Conservation (phyloP, 2,113 vertebrate genomes). For the Natator depressus region DNA sequence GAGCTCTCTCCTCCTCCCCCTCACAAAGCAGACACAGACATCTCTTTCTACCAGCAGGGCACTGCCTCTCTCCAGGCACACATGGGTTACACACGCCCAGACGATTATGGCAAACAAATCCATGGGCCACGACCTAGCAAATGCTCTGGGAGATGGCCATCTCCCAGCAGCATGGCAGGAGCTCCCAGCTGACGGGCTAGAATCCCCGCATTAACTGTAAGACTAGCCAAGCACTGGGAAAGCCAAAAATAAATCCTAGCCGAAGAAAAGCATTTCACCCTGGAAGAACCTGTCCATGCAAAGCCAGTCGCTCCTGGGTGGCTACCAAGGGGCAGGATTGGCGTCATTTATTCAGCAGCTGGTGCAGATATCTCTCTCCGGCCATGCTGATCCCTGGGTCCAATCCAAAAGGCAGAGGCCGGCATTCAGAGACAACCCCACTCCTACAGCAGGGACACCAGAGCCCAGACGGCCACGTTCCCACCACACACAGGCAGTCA, state of each 20-base stretch:
- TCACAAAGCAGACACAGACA: fast-evolving
- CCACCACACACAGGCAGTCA: fast-evolving
- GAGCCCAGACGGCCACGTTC: fast-evolving
- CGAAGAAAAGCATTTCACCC: conserved; percentile 5
- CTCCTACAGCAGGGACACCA: fast-evolving
- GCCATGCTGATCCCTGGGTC: not conserved
- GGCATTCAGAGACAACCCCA: fast-evolving
- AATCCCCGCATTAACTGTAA: conserved; percentile 29
- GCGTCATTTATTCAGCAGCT: not conserved
- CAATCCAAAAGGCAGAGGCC: not conserved
- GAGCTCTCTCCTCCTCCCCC: not conserved
- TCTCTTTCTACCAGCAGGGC: not conserved
- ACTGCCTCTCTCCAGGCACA: fast-evolving
- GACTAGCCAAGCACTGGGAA: conserved; percentile 27
- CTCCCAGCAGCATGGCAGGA: not conserved
- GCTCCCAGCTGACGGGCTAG: conserved; percentile 15
- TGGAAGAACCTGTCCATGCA: conserved; percentile 7
- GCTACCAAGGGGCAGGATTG: not conserved
- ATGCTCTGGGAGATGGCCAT: not conserved
- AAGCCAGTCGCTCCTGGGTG: conserved; percentile 19
- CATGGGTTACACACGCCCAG: not conserved
- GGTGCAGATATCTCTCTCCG: not conserved
- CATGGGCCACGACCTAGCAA: not conserved
- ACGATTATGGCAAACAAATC: not conserved
- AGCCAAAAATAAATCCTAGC: conserved; percentile 47